phyloP scores from a whole-genome alignment of 1,140 invertebrate genomes.

The Rhopalosiphum padi region DNA sequence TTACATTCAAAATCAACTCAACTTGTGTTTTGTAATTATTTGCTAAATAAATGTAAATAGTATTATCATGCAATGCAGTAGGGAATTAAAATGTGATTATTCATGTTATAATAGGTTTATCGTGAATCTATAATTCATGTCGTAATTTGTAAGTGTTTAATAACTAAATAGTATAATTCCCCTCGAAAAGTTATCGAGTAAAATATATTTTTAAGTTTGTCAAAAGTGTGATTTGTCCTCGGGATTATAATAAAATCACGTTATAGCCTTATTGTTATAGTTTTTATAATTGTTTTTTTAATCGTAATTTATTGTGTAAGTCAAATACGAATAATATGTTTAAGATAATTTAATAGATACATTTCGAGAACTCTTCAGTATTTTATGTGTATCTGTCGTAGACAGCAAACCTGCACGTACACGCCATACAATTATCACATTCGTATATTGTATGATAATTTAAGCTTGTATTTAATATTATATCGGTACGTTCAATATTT shows the following conservation, averaged over 20 bases:
- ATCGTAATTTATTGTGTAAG: not conserved
- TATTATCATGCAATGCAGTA: not conserved
- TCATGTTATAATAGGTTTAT: not conserved
- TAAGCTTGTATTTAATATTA: too few relatives aligned
- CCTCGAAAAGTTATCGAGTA: not conserved
- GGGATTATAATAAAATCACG: not conserved
- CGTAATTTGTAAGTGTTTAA: not conserved
- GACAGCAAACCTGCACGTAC: not conserved
- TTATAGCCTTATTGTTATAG: not conserved
- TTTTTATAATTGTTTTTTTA: not conserved
- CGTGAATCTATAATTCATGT: not conserved
- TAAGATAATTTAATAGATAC: not conserved
- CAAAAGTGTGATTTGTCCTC: not conserved
- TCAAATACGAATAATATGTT: not conserved
- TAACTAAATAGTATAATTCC: not conserved
- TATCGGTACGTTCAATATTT: too few relatives aligned
- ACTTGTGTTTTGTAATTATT: not conserved
- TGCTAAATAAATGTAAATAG: not conserved
- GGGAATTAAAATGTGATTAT: not conserved
- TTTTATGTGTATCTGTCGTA: not conserved
- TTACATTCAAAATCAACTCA: not conserved
- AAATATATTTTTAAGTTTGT: not conserved
- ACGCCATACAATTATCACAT: too few relatives aligned
- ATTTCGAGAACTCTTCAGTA: not conserved
- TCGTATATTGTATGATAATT: too few relatives aligned